Percentiles rank a stretch among this genome's conserved stretches.
Evolutionary conservation across 2,888 invertebrate genomes (phyloP).

Genomic region (Rhagophthalmus giganteus): DNA sequence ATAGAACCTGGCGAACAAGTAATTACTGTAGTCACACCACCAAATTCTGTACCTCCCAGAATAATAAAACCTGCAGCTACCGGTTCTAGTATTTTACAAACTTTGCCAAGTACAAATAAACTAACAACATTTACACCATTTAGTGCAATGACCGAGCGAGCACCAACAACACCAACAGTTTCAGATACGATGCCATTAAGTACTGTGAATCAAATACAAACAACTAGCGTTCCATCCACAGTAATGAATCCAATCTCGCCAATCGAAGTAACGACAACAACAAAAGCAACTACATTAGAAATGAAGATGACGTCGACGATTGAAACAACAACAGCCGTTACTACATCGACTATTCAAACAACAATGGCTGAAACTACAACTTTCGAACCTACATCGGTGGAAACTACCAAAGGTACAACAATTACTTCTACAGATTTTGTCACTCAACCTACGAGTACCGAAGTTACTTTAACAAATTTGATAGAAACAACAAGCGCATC

Average conservation of each 20-base stretch:
- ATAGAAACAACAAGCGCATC: not conserved
- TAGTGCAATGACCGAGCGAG: not conserved
- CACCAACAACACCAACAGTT: constrained; percentile 7
- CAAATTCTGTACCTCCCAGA: not conserved
- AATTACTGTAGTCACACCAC: constrained; percentile 8
- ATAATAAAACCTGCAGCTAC: not conserved
- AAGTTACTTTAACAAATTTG: not conserved
- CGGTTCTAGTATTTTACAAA: too few species aligned
- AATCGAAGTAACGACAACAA: too few species aligned
- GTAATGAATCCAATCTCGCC: too few species aligned
- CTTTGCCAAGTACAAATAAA: too few species aligned
- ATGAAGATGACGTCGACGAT: not conserved
- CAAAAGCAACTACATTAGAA: too few species aligned
- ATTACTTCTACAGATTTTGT: not conserved
- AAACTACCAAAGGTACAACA: not conserved
- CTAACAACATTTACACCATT: not conserved
- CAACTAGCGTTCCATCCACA: too few species aligned
- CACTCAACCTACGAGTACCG: not conserved
- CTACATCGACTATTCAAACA: not conserved
- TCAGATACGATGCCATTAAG: not conserved
- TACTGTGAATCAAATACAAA: not conserved
- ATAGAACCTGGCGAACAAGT: constrained; percentile 24
- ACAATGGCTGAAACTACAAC: too few species aligned
- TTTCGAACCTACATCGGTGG: too few species aligned
- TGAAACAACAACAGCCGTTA: not conserved